Conservation (phyloP, 2,113 vertebrate genomes). For the Numenius arquata region DNA sequence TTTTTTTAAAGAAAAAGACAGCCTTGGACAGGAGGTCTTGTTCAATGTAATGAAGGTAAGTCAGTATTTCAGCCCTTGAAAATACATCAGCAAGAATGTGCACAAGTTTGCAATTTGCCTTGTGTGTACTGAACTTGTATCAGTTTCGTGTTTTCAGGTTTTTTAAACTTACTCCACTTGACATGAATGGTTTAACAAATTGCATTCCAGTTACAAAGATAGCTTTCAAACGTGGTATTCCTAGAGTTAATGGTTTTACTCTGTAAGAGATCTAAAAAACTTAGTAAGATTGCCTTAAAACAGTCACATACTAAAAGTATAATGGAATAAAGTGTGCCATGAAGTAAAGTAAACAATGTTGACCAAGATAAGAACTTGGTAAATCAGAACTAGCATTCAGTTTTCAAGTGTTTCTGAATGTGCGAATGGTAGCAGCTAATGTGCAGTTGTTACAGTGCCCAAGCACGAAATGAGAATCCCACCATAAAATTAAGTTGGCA, state of each 20-base stretch:
- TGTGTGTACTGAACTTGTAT: not conserved
- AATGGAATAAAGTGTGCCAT: not conserved
- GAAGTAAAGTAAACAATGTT: not conserved
- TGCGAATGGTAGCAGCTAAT: not conserved
- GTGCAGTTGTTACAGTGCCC: not conserved
- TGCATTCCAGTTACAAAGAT: not conserved
- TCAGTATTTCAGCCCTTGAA: not conserved
- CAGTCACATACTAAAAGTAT: not conserved
- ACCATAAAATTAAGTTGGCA: not conserved
- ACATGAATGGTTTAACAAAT: not conserved
- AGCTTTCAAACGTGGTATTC: not conserved
- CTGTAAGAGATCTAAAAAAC: not conserved
- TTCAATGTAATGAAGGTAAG: conserved; percentile 99
- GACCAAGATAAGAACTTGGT: not conserved
- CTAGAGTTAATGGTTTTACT: not conserved
- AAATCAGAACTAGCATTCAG: not conserved
- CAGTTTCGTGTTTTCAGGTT: not conserved
- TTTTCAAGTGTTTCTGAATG: not conserved
- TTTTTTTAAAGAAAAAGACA: conserved; percentile 99
- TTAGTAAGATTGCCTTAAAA: not conserved
- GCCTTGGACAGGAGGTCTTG: conserved; percentile 95
- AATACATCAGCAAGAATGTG: not conserved
- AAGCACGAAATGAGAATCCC: not conserved
- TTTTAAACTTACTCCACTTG: not conserved
- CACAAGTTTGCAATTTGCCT: not conserved